Evolutionary conservation across 2,797 vertebrate species (phyloP).

Genomic region (Chloroceryle inda): DNA sequence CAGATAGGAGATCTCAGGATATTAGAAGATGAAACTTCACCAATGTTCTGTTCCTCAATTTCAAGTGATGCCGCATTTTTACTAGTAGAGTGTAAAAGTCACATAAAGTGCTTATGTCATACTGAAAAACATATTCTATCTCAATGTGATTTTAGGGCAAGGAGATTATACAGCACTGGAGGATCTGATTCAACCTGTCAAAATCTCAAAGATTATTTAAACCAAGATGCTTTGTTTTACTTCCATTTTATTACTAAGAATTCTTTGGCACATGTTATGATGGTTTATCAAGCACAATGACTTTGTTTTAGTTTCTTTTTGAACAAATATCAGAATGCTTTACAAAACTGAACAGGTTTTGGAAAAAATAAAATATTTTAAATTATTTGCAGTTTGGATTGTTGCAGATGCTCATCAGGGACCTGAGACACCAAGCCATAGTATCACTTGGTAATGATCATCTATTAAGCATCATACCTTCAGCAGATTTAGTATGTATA

Average conservation of each 20-base stretch:
- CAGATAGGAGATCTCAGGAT: not conserved
- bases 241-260: not conserved
- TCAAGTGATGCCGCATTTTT: not conserved
- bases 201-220: not conserved
- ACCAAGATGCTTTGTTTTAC: not conserved
- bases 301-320: not conserved
- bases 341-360: not conserved
- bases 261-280: not conserved
- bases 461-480: not conserved
- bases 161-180: not conserved
- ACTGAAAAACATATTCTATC: not conserved
- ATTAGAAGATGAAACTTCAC: not conserved
- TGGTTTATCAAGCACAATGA: not conserved
- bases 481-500: not conserved
- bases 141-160: not conserved
- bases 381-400: not conserved
- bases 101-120: not conserved
- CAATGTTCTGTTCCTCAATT: not conserved
- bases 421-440: not conserved
- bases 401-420: not conserved
- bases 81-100: not conserved
- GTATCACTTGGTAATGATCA: not conserved
- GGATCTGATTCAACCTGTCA: not conserved
- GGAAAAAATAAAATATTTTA: not conserved
- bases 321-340: not conserved